Evolutionary conservation across 1,140 invertebrate genomes (phyloP).

Genomic region (Drosophila mayri): DNA sequence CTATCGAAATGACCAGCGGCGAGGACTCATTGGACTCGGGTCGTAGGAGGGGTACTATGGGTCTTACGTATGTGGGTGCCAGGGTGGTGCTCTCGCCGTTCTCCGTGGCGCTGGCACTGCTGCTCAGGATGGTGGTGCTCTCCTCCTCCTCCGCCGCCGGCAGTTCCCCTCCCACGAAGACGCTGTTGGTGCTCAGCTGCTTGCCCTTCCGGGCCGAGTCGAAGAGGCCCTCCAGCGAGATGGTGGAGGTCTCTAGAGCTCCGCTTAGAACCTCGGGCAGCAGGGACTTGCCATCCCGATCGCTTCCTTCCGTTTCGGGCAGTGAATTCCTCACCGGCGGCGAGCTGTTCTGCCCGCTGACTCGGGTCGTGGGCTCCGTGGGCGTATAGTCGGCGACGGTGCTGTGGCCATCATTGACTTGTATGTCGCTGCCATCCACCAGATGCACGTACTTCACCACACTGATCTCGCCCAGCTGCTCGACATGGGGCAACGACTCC

Average conservation of each 20-base stretch:
- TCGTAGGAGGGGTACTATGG: slow-evolving; percentile 78
- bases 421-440: slow-evolving; percentile 84
- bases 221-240: slow-evolving; percentile 88
- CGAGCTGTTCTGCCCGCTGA: slow-evolving; percentile 13
- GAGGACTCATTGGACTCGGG: slow-evolving; percentile 84
- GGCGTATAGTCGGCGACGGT: slow-evolving; percentile 81
- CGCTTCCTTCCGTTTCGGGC: slow-evolving; percentile 39
- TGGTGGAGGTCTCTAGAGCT: slow-evolving; percentile 87
- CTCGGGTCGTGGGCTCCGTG: slow-evolving; percentile 53
- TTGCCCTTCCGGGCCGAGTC: slow-evolving; percentile 85
- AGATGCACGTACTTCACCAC: slow-evolving; percentile 88
- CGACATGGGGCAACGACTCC: slow-evolving; percentile 87
- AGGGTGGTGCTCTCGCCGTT: slow-evolving; percentile 19
- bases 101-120: slow-evolving; percentile 21
- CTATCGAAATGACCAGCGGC: slow-evolving; percentile 85
- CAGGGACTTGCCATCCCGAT: slow-evolving; percentile 75
- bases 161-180: not conserved
- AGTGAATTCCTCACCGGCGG: slow-evolving; percentile 64
- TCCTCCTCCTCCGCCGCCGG: slow-evolving; percentile 9
- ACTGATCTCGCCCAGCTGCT: slow-evolving; percentile 89
- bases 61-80: slow-evolving; percentile 75
- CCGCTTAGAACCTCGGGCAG: slow-evolving; percentile 74
- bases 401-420: slow-evolving; percentile 81
- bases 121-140: slow-evolving; percentile 12
- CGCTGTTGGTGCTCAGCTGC: slow-evolving; percentile 50